Percentiles rank a stretch among this genome's conserved stretches.
phyloP scores from a whole-genome alignment of 1,140 invertebrate genomes.

The Bombus sylvicola region DNA sequence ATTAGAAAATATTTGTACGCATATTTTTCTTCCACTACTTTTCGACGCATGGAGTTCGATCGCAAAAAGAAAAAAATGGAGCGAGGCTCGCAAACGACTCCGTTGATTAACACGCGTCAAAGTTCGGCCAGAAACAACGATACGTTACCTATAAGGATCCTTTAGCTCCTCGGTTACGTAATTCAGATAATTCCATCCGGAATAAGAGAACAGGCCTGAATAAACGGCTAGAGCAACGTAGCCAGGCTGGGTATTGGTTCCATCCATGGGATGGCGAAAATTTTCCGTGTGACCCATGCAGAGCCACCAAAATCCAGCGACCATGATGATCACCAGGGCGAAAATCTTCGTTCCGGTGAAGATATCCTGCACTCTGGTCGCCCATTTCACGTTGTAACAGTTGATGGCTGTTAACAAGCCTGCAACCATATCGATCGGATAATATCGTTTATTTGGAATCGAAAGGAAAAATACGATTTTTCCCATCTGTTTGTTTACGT shows the following conservation, averaged over 20 bases:
- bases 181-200: conserved; percentile 98
- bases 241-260: conserved; percentile 90
- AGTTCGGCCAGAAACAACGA: background rate
- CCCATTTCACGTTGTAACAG: conserved; percentile 93
- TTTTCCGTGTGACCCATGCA: conserved; percentile 87
- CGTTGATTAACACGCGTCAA: accelerated
- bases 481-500: too few species aligned
- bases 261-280: conserved; percentile 91
- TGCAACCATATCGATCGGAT: conserved; percentile 71
- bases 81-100: too few species aligned
- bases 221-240: conserved; percentile 96
- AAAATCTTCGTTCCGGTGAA: conserved; percentile 96
- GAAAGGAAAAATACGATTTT: background rate
- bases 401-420: conserved; percentile 94
- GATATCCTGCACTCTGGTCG: conserved; percentile 93
- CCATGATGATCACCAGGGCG: conserved; percentile 91
- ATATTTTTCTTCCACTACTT: too few species aligned
- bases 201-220: conserved; percentile 97
- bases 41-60: background rate
- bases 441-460: background rate
- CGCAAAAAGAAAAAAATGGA: too few species aligned
- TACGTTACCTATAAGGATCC: conserved; percentile 92
- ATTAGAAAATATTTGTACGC: too few species aligned
- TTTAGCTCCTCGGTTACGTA: conserved; percentile 98
- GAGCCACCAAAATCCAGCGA: conserved; percentile 91